Evolutionary conservation across 2,888 invertebrate genomes (phyloP).

Genomic region (Pammene fasciana): DNA sequence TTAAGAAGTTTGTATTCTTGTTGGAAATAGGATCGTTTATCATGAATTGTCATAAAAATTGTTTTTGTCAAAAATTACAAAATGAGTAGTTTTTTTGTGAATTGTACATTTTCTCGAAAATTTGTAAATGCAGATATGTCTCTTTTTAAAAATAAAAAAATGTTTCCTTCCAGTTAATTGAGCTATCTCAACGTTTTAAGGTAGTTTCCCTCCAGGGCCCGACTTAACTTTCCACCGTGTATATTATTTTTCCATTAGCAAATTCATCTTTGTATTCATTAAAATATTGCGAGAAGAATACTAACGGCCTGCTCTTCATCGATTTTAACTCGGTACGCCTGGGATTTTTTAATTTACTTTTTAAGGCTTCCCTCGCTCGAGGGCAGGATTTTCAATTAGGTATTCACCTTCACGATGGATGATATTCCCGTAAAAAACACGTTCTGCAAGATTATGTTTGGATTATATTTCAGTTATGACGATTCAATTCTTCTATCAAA

Average conservation of each 20-base stretch:
- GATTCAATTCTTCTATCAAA: background rate
- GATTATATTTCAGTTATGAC: background rate
- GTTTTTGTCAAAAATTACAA: no score
- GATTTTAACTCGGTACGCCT: background rate
- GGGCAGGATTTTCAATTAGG: constrained; percentile 33
- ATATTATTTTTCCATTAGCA: constrained; percentile 6
- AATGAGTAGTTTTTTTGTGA: no score
- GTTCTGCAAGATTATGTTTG: constrained; percentile 6
- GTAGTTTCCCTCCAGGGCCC: no score
- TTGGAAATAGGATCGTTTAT: no score
- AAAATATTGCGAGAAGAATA: constrained; percentile 7
- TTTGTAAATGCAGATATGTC: no score
- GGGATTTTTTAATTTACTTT: constrained; percentile 12
- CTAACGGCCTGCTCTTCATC: background rate
- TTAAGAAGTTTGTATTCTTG: no score
- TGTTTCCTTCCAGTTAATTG: no score
- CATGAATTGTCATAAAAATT: no score
- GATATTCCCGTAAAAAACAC: constrained; percentile 5
- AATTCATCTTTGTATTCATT: background rate
- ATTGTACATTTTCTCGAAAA: no score
- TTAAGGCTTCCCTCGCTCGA: constrained; percentile 2
- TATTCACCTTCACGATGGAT: background rate
- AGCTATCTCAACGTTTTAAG: no score
- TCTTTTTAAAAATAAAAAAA: no score
- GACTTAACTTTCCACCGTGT: no score